Conservation (phyloP, 2,797 vertebrate genomes). For the Euphonia xanthogaster region DNA sequence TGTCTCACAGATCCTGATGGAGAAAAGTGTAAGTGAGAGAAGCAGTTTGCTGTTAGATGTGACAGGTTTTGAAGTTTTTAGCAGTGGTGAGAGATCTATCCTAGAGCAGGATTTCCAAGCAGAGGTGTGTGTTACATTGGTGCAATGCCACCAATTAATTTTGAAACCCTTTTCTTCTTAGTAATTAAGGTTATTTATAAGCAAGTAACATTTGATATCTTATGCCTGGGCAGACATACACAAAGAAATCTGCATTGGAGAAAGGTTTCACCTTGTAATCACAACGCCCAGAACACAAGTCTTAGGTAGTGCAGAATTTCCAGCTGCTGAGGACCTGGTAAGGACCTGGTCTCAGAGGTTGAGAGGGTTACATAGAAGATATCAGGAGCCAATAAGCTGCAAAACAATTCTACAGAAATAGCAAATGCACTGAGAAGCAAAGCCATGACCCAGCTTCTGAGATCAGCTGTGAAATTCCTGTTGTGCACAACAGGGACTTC, state of each 20-base stretch:
- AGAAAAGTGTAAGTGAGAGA: slow-evolving; percentile 57
- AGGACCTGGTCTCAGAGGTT: neutral
- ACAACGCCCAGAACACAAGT: neutral
- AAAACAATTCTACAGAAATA: neutral
- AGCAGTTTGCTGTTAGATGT: neutral
- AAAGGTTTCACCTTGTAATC: neutral
- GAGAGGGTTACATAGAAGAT: neutral
- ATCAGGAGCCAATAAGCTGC: neutral
- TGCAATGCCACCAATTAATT: neutral
- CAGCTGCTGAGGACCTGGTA: neutral
- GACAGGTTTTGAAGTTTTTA: neutral
- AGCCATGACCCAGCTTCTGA: neutral
- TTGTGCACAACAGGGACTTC: neutral
- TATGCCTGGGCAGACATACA: neutral
- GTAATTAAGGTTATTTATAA: neutral
- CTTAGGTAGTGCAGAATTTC: neutral
- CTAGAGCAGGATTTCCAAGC: neutral
- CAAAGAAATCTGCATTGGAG: neutral
- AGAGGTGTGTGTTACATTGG: neutral
- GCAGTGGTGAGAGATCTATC: neutral
- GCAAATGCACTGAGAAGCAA: neutral
- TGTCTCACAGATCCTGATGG: slow-evolving; percentile 46
- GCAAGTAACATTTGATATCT: neutral
- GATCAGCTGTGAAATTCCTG: slow-evolving; percentile 19
- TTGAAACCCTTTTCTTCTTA: neutral